Percentiles rank a stretch among this genome's conserved stretches.
Conservation (phyloP, 2,888 invertebrate genomes). For the Platycnemis pennipes region DNA sequence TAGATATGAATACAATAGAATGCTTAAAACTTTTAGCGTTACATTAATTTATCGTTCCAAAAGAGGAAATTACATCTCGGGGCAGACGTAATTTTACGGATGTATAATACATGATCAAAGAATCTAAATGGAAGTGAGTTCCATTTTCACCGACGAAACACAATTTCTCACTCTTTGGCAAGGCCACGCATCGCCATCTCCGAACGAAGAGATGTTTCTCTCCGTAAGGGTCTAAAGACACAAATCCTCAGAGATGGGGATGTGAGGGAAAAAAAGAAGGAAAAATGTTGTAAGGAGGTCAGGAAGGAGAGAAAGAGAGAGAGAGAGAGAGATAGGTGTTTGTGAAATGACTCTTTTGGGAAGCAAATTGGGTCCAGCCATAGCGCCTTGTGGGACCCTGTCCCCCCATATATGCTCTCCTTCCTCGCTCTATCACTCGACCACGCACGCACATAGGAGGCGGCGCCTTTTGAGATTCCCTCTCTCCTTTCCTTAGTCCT, state of each 20-base stretch:
- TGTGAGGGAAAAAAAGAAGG: background rate
- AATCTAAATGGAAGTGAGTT: background rate
- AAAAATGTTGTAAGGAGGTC: constrained; percentile 10
- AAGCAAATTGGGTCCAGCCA: constrained; percentile 61
- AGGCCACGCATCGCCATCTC: background rate
- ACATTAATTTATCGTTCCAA: too few species aligned
- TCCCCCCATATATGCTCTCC: background rate
- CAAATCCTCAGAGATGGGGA: background rate
- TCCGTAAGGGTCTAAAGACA: background rate
- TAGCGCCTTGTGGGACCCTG: constrained; percentile 39
- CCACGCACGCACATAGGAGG: background rate
- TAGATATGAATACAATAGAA: too few species aligned
- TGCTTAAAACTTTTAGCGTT: too few species aligned
- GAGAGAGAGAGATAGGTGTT: too few species aligned
- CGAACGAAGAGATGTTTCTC: background rate
- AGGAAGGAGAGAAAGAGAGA: too few species aligned
- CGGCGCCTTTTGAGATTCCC: background rate
- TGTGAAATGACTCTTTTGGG: constrained; percentile 66
- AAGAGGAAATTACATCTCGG: background rate
- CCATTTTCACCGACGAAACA: background rate
- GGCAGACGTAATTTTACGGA: too few species aligned
- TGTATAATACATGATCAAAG: background rate
- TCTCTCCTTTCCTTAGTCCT: background rate
- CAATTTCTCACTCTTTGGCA: background rate
- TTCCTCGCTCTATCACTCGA: constrained; percentile 1